These are phyloP conservation scores for Antheraea assamensis DNA, from an alignment of 2,888 invertebrate genomes.

Conservation along the genomic window DNA sequence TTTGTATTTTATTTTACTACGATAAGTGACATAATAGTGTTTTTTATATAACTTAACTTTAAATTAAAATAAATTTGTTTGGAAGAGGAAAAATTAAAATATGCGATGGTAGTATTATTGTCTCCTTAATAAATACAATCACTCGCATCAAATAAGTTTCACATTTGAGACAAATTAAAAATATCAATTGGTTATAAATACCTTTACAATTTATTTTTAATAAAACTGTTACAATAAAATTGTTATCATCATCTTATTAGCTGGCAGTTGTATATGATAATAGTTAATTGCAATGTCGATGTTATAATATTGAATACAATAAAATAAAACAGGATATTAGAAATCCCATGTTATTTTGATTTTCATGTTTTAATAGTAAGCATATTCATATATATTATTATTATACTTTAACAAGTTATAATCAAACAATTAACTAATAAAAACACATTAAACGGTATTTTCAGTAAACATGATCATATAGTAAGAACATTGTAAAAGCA, in stretches of 20 bases:
- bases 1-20: not conserved
- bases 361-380: not conserved
- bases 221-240: too few species aligned
- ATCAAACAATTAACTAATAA: not conserved
- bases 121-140: not conserved
- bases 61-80: not conserved
- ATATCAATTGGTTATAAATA: not conserved
- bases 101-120: not conserved
- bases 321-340: not conserved
- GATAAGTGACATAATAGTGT: not conserved
- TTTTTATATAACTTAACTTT: not conserved
- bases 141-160: not conserved
- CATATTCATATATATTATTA: not conserved
- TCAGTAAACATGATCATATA: not conserved
- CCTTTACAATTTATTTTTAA: too few species aligned
- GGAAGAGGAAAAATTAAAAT: not conserved
- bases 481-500: not conserved
- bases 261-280: not conserved
- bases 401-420: not conserved
- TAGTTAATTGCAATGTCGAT: not conserved
- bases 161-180: not conserved
- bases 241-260: not conserved
- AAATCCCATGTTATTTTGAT: not conserved
- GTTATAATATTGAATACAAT: not conserved
- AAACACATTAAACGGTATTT: not conserved